Base-by-base conservation (phyloP, 2,888 invertebrate species). In the Rhaphigaster nebulosa region DNA sequence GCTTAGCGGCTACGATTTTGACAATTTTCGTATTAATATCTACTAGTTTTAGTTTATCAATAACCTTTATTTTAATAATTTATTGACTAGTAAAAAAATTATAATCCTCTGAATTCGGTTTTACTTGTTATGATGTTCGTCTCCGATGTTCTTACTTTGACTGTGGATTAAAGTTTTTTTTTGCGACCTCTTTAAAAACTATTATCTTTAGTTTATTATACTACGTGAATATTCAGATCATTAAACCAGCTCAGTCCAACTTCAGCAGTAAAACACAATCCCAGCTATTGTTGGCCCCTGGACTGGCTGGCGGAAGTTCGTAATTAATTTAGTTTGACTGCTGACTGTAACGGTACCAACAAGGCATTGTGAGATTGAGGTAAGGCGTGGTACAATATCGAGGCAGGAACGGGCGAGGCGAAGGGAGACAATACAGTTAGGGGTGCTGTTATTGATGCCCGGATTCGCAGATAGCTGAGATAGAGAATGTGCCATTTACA, bases 401-500 rank as follows among this genome's bases (percentile, higher is more conserved):
- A 38, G 12, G 38, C 70, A 76, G 70, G 34, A 1, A 70, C 29
- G 34, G 34, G 15, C 0, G 20, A 26, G 0, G 34, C 12, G 56
- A n/a, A 18, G 41, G 90, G 52, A 87, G 52, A 34, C 54, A 56
- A 52, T 76, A 38, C 56, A 29, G 41, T 29, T 26, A 29, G 45
- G 60, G 50, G 56, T 26, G 54, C 34, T 52, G 88, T 54, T 90
- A 87, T 87, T 90, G 90, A 90, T 45, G 87, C 87, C 60, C 45
- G 50, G 90, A 87, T 87, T 87, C 80, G 45, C 23, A 70, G 38
- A 84, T 84, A 90, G 65, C 65, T 29, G 70, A 76, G 70, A 15
- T 76, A 45, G 45, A 87, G 90, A 60, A 90, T 84, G 65, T 76
- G 84, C 87, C 80, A 90, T 87, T 65, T 84, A 84, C 84, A 84